Conservation (phyloP, 2,888 invertebrate species). For the Clanis bilineata region DNA sequence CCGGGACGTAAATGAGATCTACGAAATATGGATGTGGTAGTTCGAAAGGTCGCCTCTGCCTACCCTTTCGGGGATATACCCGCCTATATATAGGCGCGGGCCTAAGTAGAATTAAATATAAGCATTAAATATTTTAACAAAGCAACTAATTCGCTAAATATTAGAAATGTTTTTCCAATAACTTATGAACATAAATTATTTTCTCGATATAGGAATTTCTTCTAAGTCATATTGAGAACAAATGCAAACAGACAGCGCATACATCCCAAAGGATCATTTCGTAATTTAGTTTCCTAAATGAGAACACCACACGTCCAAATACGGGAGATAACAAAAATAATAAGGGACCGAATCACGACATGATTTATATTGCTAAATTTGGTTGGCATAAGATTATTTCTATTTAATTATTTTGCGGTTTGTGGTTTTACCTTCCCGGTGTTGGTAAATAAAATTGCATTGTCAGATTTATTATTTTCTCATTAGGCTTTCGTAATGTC, state of each 20-base stretch:
- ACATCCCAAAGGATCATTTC: conserved; percentile 37
- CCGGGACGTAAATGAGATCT: too few relatives aligned
- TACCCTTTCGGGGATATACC: too few relatives aligned
- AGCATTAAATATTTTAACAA: background rate
- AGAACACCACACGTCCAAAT: conserved; percentile 11
- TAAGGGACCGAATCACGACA: conserved; percentile 27
- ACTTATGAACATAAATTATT: background rate
- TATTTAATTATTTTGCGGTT: conserved; percentile 35
- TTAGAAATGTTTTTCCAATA: background rate
- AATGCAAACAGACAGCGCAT: conserved; percentile 26
- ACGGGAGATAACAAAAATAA: conserved; percentile 27
- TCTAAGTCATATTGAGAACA: conserved; percentile 13
- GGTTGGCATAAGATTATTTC: conserved; percentile 26
- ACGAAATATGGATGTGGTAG: too few relatives aligned
- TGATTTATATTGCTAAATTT: conserved; percentile 31
- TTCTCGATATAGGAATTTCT: background rate
- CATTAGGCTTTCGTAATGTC: too few relatives aligned
- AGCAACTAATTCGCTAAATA: background rate
- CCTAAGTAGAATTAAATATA: too few relatives aligned
- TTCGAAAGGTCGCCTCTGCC: too few relatives aligned
- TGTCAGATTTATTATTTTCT: background rate
- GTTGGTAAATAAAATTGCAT: background rate
- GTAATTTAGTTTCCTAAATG: conserved; percentile 39
- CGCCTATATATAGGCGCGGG: too few relatives aligned
- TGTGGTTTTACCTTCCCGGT: conserved; percentile 26